phyloP scores from a whole-genome alignment of 2,113 vertebrate genomes.

The Baryphthengus martii region DNA sequence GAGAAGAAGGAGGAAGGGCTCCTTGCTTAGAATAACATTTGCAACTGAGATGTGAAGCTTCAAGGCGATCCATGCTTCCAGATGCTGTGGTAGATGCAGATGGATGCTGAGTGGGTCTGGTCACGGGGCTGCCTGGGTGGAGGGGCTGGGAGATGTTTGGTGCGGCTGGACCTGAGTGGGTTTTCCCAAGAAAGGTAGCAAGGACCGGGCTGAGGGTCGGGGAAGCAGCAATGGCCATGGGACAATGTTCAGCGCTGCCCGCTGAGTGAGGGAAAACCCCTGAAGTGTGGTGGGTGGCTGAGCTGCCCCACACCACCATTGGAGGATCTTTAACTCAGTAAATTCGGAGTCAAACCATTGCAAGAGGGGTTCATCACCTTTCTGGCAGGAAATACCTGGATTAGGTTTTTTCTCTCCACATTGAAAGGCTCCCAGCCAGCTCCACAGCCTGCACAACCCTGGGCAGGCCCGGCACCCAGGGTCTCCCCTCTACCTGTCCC shows the following conservation, averaged over 20 bases:
- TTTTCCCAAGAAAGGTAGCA: not conserved
- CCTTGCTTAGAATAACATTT: not conserved
- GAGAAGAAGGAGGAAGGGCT: not conserved
- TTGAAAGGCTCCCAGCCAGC: not conserved
- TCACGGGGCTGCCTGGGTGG: fast-evolving
- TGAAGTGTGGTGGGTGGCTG: fast-evolving
- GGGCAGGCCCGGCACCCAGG: fast-evolving
- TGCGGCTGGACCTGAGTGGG: not conserved
- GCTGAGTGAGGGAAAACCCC: not conserved
- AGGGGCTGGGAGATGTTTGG: not conserved
- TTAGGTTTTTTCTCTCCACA: not conserved
- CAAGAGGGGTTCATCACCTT: not conserved
- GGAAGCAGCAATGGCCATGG: not conserved
- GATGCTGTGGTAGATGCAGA: not conserved
- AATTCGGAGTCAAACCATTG: not conserved
- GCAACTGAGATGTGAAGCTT: not conserved
- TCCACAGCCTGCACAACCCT: not conserved
- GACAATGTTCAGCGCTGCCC: fast-evolving
- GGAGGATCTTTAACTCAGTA: not conserved
- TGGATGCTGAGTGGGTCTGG: not conserved
- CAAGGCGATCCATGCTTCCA: fast-evolving
- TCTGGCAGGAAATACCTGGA: not conserved
- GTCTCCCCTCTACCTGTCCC: not conserved
- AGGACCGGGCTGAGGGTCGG: not conserved
- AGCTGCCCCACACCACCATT: fast-evolving